Base-by-base conservation (phyloP, 2,888 invertebrate genomes). In the Aproaerema taeniolella region DNA sequence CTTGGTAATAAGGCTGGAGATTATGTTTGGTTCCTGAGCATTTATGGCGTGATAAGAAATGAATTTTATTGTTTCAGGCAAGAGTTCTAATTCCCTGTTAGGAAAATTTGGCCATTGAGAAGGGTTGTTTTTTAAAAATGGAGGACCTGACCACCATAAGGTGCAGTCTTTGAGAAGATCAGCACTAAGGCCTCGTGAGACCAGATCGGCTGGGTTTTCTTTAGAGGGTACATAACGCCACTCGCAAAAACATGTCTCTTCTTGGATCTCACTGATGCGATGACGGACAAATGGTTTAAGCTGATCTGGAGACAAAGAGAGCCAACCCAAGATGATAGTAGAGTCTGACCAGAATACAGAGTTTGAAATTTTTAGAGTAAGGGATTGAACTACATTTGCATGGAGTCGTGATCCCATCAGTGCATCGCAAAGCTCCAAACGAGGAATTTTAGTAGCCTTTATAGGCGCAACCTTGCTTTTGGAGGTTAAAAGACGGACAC, bases 321-420 rank as follows among this genome's bases (percentile, higher is more conserved):
- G 26, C 51, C 52, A 53, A 8, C 50, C 43, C 6, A 50, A 31
- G 6, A 53, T 48, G 7, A 52, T 45, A 2, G 43, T 50, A 2
- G 52, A 51, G 11, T 55, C 49, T 10, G 37, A 42, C 45, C 39
- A 45, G 12, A 37, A 42, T 4, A 15, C 15, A 9, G n/a, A 9
- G 3, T 34, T n/a, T 17, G 8, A 17, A 3, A 39, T 16, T 1
- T 20, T 11, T 14, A 43, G 7, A 1, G 33, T 33, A 10, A 38
- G 31, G 10, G 40, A 40, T 1, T 12, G 2, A 3, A 8, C 3
- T 14, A 45, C 33, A 13, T 47, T 44, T 12, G 24, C 29, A 20
- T 17, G 29, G 17, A 49, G 11, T 10, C 38, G 38, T 37, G 45
- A 9, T 16, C 10, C 43, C 5, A 43, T 3, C 8, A 46, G n/a